Percentiles rank a stretch among this genome's conserved stretches.
Evolutionary conservation across 2,888 invertebrate species (phyloP).

Genomic region (Drosophila merina): DNA sequence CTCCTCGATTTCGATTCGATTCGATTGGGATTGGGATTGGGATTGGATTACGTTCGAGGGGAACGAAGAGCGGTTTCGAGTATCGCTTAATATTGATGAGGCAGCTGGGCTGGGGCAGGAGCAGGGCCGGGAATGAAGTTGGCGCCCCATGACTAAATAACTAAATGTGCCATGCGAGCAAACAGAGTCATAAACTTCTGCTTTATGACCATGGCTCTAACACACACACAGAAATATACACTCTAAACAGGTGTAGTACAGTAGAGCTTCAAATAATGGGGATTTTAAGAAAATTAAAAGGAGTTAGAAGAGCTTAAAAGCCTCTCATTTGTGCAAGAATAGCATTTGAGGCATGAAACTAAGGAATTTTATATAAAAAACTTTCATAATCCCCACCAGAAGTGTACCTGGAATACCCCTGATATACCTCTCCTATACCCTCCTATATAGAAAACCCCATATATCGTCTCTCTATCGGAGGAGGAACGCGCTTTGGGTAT

Average conservation of each 20-base stretch:
- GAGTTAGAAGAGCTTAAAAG: no score
- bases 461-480: conserved; percentile 36
- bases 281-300: neutral
- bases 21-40: conserved; percentile 23
- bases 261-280: conserved; percentile 1
- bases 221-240: conserved; percentile 1
- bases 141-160: conserved; percentile 54
- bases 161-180: conserved; percentile 61
- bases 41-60: conserved; percentile 58
- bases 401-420: conserved; percentile 3
- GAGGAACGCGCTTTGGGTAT: conserved; percentile 26
- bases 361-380: no score
- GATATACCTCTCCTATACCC: neutral
- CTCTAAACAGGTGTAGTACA: conserved; percentile 8
- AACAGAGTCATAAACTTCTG: conserved; percentile 75
- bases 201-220: conserved; percentile 58
- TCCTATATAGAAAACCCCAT: conserved; percentile 12
- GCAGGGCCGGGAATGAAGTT: conserved; percentile 30
- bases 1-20: conserved; percentile 6
- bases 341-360: no score
- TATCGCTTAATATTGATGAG: conserved; percentile 76
- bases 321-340: no score
- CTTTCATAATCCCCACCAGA: neutral
- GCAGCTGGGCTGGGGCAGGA: conserved; percentile 22
- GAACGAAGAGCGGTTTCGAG: conserved; percentile 52